Evolutionary conservation across 2,797 vertebrate species (phyloP).

Genomic region (Petrocephalus schoutedeni): DNA sequence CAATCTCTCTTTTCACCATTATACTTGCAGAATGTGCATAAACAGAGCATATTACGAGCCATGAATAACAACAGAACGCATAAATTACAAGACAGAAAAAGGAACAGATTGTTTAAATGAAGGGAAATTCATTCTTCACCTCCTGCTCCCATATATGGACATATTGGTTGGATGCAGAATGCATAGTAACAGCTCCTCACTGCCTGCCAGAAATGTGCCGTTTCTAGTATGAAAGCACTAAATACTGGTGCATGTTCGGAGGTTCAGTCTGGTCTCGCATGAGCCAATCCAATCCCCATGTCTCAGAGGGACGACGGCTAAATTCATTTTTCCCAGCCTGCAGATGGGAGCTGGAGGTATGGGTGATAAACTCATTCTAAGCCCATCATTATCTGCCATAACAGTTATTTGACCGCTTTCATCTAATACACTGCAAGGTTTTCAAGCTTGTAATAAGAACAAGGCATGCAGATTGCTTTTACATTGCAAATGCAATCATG

Average conservation of each 20-base stretch:
- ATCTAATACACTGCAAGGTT: constrained; percentile 49
- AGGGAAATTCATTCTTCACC: not conserved
- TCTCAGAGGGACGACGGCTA: constrained; percentile 19
- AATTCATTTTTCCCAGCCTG: constrained; percentile 24
- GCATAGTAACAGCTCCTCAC: not conserved
- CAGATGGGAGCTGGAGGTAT: not conserved
- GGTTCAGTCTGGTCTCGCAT: constrained; percentile 29
- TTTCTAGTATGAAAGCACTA: constrained; percentile 18
- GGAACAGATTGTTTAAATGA: not conserved
- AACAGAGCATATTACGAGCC: not conserved
- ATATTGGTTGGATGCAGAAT: not conserved
- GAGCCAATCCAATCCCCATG: constrained; percentile 38
- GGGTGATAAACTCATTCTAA: constrained; percentile 49
- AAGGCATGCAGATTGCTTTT: constrained; percentile 56
- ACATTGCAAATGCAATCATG: constrained; percentile 66
- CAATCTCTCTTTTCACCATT: not conserved
- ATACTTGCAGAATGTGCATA: not conserved
- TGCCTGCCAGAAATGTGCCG: constrained; percentile 2
- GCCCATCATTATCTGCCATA: constrained; percentile 58
- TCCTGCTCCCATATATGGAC: not conserved
- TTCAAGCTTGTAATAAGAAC: constrained; percentile 54
- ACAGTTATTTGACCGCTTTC: constrained; percentile 56
- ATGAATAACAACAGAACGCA: not conserved
- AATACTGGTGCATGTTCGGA: constrained; percentile 22
- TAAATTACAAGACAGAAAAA: not conserved